Evolutionary conservation across 2,888 invertebrate genomes (phyloP).

Genomic region (Allolobophora icterica): DNA sequence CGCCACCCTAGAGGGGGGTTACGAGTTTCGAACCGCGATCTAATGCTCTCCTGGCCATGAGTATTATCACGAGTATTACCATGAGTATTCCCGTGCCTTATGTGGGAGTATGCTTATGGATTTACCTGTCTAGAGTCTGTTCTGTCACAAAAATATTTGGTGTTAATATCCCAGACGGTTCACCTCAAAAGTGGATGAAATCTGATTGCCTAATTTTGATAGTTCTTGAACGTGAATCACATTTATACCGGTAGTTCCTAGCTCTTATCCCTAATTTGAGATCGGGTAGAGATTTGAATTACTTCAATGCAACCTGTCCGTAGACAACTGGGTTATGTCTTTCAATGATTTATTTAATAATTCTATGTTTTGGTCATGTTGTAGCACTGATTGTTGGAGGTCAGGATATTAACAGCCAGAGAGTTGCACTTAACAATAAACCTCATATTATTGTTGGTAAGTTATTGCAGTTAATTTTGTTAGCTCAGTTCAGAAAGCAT

Average conservation of each 20-base stretch:
- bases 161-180: too few relatives aligned
- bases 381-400: slow-evolving; percentile 93
- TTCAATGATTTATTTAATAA: not conserved
- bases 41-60: too few relatives aligned
- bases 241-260: not conserved
- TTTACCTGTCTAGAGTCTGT: not conserved
- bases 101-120: too few relatives aligned
- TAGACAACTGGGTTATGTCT: not conserved
- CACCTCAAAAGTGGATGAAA: too few relatives aligned
- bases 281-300: not conserved
- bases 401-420: slow-evolving; percentile 96
- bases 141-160: not conserved
- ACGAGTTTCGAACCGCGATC: too few relatives aligned
- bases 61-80: too few relatives aligned
- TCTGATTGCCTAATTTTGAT: too few relatives aligned
- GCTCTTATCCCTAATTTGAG: not conserved
- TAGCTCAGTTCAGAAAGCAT: too few relatives aligned
- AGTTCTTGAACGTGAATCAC: not conserved
- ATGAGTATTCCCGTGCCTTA: too few relatives aligned
- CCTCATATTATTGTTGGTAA: slow-evolving; percentile 62
- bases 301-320: not conserved
- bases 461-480: too few relatives aligned
- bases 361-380: slow-evolving; percentile 43
- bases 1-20: too few relatives aligned
- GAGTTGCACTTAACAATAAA: slow-evolving; percentile 87